Evolutionary conservation across 2,888 invertebrate genomes (phyloP).

Genomic region (Rhamphomyia laevipes): DNA sequence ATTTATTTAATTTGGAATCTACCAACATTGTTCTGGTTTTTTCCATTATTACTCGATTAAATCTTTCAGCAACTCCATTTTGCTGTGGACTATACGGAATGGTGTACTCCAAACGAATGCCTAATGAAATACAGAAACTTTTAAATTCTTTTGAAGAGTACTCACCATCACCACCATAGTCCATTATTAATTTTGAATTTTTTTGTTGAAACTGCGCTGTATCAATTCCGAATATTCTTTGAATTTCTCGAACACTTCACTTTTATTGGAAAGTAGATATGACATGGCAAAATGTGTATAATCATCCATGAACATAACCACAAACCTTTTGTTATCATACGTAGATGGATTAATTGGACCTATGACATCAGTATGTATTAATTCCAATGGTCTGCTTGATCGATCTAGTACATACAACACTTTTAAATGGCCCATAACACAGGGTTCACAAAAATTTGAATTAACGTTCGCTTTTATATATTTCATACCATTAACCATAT

Average conservation of each 20-base stretch:
- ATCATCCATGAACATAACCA: slow-evolving; percentile 25
- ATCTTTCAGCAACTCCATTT: slow-evolving; percentile 8
- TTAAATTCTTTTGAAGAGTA: slow-evolving; percentile 16
- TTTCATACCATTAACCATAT: neutral
- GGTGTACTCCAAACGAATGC: slow-evolving; percentile 17
- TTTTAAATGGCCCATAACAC: slow-evolving; percentile 18
- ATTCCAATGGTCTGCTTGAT: slow-evolving; percentile 13
- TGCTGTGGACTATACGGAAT: slow-evolving; percentile 10
- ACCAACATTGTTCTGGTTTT: slow-evolving; percentile 9
- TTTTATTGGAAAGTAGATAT: slow-evolving; percentile 13
- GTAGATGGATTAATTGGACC: slow-evolving; percentile 21
- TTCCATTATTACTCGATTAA: slow-evolving; percentile 7
- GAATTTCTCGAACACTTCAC: slow-evolving; percentile 9
- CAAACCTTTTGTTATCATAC: slow-evolving; percentile 17
- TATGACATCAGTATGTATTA: slow-evolving; percentile 23
- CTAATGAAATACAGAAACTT: slow-evolving; percentile 16
- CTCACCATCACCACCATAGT: slow-evolving; percentile 19
- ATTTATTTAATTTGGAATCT: slow-evolving; percentile 8
- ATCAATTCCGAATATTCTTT: slow-evolving; percentile 4
- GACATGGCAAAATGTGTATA: slow-evolving; percentile 18
- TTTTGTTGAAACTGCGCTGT: slow-evolving; percentile 5
- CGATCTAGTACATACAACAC: slow-evolving; percentile 6
- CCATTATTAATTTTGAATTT: slow-evolving; percentile 8
- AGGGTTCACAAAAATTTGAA: slow-evolving; percentile 7
- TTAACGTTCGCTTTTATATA: neutral